These are phyloP conservation scores for Zelleria hepariella DNA, from an alignment of 2,888 invertebrate genomes.

Conservation along the genomic window DNA sequence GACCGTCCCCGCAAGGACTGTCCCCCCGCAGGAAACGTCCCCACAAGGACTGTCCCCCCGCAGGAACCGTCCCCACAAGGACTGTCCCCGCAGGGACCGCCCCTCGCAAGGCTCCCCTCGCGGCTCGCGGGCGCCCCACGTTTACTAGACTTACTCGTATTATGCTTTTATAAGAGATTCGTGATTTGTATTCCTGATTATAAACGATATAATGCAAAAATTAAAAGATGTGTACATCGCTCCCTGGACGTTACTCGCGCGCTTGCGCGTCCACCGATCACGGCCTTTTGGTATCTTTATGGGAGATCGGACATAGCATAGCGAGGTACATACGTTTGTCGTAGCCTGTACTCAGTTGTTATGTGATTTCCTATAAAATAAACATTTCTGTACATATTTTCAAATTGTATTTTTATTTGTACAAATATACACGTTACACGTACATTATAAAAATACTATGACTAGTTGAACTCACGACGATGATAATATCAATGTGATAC, in stretches of 20 bases:
- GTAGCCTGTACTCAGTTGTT: slow-evolving; percentile 49
- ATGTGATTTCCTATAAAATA: slow-evolving; percentile 63
- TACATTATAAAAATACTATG: slow-evolving; percentile 39
- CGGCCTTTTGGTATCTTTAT: slow-evolving; percentile 44
- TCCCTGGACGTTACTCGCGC: slow-evolving; percentile 51
- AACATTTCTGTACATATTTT: slow-evolving; percentile 71
- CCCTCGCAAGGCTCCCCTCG: too few species aligned
- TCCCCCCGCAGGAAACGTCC: too few species aligned
- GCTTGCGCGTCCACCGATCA: slow-evolving; percentile 19
- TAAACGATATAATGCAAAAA: slow-evolving; percentile 52
- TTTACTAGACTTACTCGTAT: slow-evolving; percentile 54
- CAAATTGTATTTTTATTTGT: slow-evolving; percentile 60
- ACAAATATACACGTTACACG: slow-evolving; percentile 13
- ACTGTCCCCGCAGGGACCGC: too few species aligned
- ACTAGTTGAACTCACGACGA: background rate
- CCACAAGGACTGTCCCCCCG: too few species aligned
- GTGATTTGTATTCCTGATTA: slow-evolving; percentile 70
- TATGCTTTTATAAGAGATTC: slow-evolving; percentile 70
- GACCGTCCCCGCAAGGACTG: too few species aligned
- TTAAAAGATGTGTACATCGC: slow-evolving; percentile 58
- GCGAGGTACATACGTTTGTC: slow-evolving; percentile 40
- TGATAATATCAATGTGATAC: background rate
- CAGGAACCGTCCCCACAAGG: too few species aligned
- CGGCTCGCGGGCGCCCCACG: slow-evolving; percentile 16
- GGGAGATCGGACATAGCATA: slow-evolving; percentile 46